phyloP scores from a whole-genome alignment of 2,888 invertebrate species.

The Epiblema foenella region DNA sequence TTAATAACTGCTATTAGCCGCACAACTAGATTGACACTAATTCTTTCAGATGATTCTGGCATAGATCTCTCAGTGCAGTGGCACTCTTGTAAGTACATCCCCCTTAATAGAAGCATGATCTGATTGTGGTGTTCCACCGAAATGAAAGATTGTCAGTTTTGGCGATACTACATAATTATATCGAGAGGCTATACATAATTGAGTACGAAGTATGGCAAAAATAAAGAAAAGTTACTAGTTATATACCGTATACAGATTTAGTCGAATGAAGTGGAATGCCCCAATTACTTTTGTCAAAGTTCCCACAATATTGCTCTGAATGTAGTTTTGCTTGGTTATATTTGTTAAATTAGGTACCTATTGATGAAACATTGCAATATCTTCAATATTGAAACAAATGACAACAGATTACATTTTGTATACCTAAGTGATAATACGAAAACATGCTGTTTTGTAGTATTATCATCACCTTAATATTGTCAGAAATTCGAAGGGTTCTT shows the following conservation, averaged over 20 bases:
- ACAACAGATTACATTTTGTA: too few relatives aligned
- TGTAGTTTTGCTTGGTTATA: not conserved
- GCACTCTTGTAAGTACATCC: constrained; percentile 71
- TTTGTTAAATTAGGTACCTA: not conserved
- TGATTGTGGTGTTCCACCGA: constrained; percentile 22
- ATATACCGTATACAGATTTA: too few relatives aligned
- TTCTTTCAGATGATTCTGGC: constrained; percentile 80
- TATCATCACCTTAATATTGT: too few relatives aligned
- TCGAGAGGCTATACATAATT: not conserved
- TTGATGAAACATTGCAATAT: not conserved
- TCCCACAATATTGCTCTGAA: constrained; percentile 3
- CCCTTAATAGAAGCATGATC: constrained; percentile 39
- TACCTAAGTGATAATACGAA: too few relatives aligned
- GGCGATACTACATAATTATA: not conserved
- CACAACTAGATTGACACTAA: constrained; percentile 63
- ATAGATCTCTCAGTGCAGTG: constrained; percentile 70
- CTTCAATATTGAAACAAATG: too few relatives aligned
- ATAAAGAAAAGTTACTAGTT: too few relatives aligned
- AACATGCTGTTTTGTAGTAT: too few relatives aligned
- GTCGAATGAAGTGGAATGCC: constrained; percentile 1
- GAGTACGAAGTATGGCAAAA: too few relatives aligned
- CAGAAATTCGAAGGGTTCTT: too few relatives aligned
- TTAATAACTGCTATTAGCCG: constrained; percentile 55
- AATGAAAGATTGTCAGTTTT: not conserved
- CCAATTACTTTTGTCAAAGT: constrained; percentile 16